phyloP scores from a whole-genome alignment of 1,140 invertebrate genomes.

The Sesamia nonagrioides region DNA sequence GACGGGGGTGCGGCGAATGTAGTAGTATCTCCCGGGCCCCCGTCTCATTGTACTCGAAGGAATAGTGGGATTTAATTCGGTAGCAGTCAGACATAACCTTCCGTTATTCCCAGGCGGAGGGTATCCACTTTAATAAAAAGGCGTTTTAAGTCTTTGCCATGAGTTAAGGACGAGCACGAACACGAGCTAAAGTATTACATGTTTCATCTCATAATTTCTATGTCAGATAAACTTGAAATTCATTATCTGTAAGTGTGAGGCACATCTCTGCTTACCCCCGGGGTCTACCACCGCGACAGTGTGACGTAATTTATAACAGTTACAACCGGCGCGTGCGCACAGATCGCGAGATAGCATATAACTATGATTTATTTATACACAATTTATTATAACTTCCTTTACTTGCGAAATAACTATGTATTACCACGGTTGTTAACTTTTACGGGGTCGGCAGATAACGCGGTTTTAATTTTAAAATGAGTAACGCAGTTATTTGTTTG shows the following conservation, averaged over 20 bases:
- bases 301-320: slow-evolving; percentile 30
- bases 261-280: not conserved
- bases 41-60: no score
- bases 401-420: slow-evolving; percentile 33
- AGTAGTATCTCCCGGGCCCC: no score
- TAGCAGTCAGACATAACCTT: no score
- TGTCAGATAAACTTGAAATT: not conserved
- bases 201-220: no score
- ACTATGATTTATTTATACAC: slow-evolving; percentile 34
- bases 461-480: slow-evolving; percentile 20
- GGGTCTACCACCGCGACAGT: not conserved
- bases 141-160: no score
- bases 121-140: no score
- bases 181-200: no score
- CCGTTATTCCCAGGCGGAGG: no score
- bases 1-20: no score
- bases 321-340: not conserved
- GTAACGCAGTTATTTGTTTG: slow-evolving; percentile 31
- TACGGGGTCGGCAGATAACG: slow-evolving; percentile 42
- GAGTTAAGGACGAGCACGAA: no score
- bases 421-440: slow-evolving; percentile 36
- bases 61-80: no score
- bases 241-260: no score
- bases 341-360: slow-evolving; percentile 33
- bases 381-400: slow-evolving; percentile 33